Base-by-base conservation (phyloP, 2,797 vertebrate species). In the Acipenser ruthenus region DNA sequence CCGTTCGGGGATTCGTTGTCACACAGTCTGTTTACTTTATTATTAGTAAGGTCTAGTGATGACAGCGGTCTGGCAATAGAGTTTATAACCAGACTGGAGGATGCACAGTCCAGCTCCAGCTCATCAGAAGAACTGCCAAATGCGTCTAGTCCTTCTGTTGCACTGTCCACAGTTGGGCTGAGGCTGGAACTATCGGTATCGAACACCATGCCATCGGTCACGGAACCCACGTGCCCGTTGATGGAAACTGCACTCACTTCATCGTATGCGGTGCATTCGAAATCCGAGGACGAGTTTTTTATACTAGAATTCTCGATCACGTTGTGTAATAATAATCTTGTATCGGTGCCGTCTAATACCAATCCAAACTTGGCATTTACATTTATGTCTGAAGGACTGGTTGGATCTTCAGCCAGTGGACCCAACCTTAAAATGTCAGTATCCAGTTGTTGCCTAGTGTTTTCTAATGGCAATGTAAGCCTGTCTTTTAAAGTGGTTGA, bases 51-150 rank as follows among this genome's bases (percentile, higher is more conserved):
- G 23, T 37, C 23, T 37, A 37, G 23, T 37, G 23, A 37, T 37
- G 23, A 4, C 50, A 78, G 81, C 23, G 68, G 79, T 4, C 75
- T 76, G 6, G 71, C 72, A 61, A 69, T 67, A 37, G 84, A 65
- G 48, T 83, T 80, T 66, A 80, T 64, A 63, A 67, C 63, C 8
- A 81, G 11, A 63, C 67, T 65, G 0, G 85, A 78, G 7, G 82
- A 67, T 0, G 85, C 82, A 12, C 87, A 84, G 65, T 91, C 90
- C 0, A 89, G 82, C 65, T 95, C 94, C 58, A 94, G 79, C 51
- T 97, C 95, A 49, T 96, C 95, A 1, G 93, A 95, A 23, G 92
- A 93, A 74, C 94, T 92, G 63, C 92, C 88, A 49, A 93, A 94
- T 60, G 90, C 88, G 68, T 95, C 93, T 63, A 91, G 87, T 13